Conservation (phyloP, 2,888 invertebrate genomes). For the Mesochorus sp. region DNA sequence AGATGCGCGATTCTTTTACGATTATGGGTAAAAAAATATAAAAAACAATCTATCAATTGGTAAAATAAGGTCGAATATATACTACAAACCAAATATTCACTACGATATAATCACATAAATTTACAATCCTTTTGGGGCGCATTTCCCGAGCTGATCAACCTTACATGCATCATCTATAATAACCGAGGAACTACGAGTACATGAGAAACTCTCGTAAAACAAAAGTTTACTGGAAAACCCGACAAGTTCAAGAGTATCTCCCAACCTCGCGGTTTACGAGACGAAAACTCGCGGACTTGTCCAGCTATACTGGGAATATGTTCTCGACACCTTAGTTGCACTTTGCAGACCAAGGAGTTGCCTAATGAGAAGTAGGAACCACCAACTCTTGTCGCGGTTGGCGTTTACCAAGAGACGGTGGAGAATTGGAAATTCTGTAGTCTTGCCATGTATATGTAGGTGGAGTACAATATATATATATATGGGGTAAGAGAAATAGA, state of each 20-base stretch:
- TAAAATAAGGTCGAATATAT: too few species aligned
- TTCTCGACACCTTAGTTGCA: not conserved
- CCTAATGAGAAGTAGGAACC: slow-evolving; percentile 47
- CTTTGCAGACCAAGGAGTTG: slow-evolving; percentile 34
- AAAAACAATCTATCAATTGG: too few species aligned
- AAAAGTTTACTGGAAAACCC: not conserved
- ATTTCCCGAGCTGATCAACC: not conserved
- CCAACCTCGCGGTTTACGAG: slow-evolving; percentile 14
- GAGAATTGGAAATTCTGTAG: slow-evolving; percentile 30
- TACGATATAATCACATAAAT: too few species aligned
- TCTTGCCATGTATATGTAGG: not conserved
- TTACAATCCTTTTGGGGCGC: not conserved
- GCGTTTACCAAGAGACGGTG: not conserved
- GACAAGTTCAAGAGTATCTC: not conserved
- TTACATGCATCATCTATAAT: not conserved
- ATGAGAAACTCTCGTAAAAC: not conserved
- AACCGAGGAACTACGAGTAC: not conserved
- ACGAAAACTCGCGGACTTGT: not conserved
- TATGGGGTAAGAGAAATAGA: not conserved
- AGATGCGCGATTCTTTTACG: slow-evolving; percentile 10
- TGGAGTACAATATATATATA: not conserved
- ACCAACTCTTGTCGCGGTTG: slow-evolving; percentile 14
- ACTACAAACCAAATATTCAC: too few species aligned
- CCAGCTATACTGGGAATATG: not conserved
- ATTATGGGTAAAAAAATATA: too few species aligned